Evolutionary conservation across 2,888 invertebrate species (phyloP), one percentile per base, ranked within the genome.

Genomic region (Nomada fabriciana): DNA sequence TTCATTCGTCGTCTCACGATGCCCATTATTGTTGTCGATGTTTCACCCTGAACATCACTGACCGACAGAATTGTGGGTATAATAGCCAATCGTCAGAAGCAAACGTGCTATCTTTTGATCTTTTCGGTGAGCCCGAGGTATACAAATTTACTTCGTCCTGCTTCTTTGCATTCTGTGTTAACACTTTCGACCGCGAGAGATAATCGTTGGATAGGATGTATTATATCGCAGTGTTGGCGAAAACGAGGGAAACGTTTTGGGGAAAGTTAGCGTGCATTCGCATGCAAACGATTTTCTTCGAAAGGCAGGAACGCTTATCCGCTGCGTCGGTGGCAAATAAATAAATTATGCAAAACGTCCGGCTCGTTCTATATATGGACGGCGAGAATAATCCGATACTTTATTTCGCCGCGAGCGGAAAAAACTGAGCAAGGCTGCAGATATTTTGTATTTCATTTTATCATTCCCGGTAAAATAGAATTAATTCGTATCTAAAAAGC

Each of bases 1-100:
- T 68, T 82, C 70, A 64, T 60, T 75, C 57, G 75, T 65, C 68
- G 61, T 53, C 13, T 29, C 72, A 63, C 65, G 69, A 76, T 77
- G 65, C 47, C 53, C 78, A 55, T 77, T 29, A 65, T 57, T 43
- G 77, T 78, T 67, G 65, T 55, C 68, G 55, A 50, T 65, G 59
- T 76, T 73, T 57, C 67, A 42, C 25, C 50, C 23, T 55, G 65
- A 70, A 7, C 36, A 36, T 36, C 72, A 64, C 73, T 50, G 69
- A 69, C 43, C 18, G 67, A 53, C 43, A 43, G 60, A 75, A 69
- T 59, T 52, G 69, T 70, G 20, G 61, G 42, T 23, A 42, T 72
- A 72, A 71, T 42, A 13, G 52, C 36, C 36, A 63, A 72, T 72
- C 63, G 52, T 25, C 52, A 42, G 36, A n/a, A 72, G 60, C 60